phyloP scores from a whole-genome alignment of 2,113 vertebrate genomes.

The Nothoprocta perdicaria region DNA sequence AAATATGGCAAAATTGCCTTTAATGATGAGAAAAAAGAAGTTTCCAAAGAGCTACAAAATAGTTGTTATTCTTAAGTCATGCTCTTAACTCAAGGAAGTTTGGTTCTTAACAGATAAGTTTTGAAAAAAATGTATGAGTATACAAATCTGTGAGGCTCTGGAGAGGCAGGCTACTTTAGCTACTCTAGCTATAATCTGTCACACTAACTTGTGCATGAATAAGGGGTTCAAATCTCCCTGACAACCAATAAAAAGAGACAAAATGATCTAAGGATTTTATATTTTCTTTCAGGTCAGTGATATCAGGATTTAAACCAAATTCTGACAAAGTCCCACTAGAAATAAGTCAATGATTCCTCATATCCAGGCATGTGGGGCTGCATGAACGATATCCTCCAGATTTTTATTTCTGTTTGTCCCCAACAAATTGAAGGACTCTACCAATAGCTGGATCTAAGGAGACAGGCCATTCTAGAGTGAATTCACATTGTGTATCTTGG shows the following conservation, averaged over 20 bases:
- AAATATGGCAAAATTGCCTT: not conserved
- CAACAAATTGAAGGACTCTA: not conserved
- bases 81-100: not conserved
- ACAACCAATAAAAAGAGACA: not conserved
- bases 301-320: not conserved
- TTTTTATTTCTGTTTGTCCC: not conserved
- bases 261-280: not conserved
- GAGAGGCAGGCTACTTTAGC: not conserved
- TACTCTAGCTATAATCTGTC: not conserved
- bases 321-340: not conserved
- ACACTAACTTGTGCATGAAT: rapidly evolving
- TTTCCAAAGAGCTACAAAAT: not conserved
- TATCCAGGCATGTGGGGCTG: not conserved
- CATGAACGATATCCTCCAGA: not conserved
- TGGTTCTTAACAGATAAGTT: not conserved
- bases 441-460: not conserved
- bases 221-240: not conserved
- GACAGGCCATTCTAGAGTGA: not conserved
- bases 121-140: not conserved
- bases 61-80: not conserved
- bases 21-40: not conserved
- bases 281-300: not conserved
- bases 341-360: not conserved
- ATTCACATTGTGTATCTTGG: not conserved
- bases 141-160: not conserved